phyloP scores from a whole-genome alignment of 2,113 vertebrate species.

The Paracanthobrama guichenoti region DNA sequence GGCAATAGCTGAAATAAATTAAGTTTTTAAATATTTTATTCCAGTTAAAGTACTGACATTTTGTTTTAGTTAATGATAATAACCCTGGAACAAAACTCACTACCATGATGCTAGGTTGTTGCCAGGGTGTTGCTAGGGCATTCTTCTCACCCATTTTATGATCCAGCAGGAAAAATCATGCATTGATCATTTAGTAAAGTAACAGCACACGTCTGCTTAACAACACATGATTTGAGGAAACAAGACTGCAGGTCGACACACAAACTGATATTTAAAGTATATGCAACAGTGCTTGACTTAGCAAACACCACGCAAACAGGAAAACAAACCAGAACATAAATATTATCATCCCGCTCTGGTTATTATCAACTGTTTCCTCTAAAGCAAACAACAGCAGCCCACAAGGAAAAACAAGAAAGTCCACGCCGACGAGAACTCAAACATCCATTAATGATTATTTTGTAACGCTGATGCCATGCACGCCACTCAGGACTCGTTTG shows the following conservation, averaged over 20 bases:
- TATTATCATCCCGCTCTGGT: constrained; percentile 2
- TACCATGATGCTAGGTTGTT: too few species aligned
- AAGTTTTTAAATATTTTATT: too few species aligned
- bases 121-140: background rate
- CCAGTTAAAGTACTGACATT: too few species aligned
- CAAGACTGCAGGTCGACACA: too few species aligned
- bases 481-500: too few species aligned
- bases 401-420: background rate
- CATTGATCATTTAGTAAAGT: background rate
- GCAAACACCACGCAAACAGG: constrained; percentile 24
- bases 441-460: background rate
- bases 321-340: constrained; percentile 13
- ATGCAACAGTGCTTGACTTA: background rate
- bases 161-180: background rate
- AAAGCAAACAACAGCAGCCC: constrained; percentile 14
- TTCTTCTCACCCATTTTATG: background rate
- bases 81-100: too few species aligned
- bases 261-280: background rate
- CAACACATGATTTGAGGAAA: background rate
- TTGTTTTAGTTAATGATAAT: too few species aligned
- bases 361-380: constrained; percentile 16
- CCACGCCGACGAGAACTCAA: background rate
- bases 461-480: background rate
- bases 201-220: background rate
- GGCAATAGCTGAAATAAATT: too few species aligned